Percentiles rank a stretch among this genome's conserved stretches.
These are phyloP conservation scores for Drosophila recens DNA, from an alignment of 2,888 invertebrate species.

Conservation along the genomic window DNA sequence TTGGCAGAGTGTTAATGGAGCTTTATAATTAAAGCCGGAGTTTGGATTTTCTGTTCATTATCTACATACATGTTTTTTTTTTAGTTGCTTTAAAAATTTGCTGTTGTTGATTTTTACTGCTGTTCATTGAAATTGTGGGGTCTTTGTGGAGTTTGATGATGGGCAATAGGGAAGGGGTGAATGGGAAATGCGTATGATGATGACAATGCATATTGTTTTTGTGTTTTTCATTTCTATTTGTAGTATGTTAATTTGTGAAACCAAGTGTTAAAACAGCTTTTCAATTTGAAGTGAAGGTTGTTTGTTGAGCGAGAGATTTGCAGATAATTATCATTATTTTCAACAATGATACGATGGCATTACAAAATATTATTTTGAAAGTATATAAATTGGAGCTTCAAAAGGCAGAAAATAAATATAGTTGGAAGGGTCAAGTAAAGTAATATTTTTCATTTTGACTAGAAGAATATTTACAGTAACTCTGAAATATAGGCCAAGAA, in stretches of 20 bases:
- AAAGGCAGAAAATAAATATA: background rate
- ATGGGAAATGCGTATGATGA: constrained; percentile 20
- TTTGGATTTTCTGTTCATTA: constrained; percentile 35
- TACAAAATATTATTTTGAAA: constrained; percentile 16
- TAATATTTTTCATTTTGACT: background rate
- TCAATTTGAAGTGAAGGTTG: constrained; percentile 55
- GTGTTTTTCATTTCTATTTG: constrained; percentile 18
- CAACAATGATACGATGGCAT: constrained; percentile 11
- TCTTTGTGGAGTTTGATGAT: constrained; percentile 34
- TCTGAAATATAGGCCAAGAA: background rate
- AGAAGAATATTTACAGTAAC: background rate
- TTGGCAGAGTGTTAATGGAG: constrained; percentile 67
- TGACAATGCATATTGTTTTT: constrained; percentile 57
- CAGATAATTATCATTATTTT: constrained; percentile 23
- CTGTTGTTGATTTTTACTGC: constrained; percentile 43
- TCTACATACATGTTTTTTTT: constrained; percentile 28
- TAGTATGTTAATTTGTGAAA: constrained; percentile 66
- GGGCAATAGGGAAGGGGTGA: background rate
- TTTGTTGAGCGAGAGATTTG: constrained; percentile 23
- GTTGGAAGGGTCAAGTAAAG: background rate
- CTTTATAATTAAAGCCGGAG: constrained; percentile 63
- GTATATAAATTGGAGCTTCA: background rate
- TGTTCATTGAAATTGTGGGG: constrained; percentile 44
- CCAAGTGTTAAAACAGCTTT: constrained; percentile 48
- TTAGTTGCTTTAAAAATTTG: constrained; percentile 57